Evolutionary conservation across 2,888 invertebrate species (phyloP).

Genomic region (Leucophenga montana): DNA sequence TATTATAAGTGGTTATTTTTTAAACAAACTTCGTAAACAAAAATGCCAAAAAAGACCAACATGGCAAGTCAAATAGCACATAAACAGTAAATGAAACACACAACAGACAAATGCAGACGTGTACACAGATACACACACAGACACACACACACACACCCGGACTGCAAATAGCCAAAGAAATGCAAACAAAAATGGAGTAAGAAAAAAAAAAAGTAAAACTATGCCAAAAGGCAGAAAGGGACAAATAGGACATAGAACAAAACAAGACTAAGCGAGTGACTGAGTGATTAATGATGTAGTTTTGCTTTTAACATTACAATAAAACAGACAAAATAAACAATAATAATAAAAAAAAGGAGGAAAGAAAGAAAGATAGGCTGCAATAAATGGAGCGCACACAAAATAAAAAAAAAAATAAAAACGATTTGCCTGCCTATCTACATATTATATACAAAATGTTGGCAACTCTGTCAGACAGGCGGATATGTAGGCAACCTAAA

Average conservation of each 20-base stretch:
- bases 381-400: background rate
- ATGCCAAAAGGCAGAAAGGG: background rate
- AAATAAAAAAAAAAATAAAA: background rate
- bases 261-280: background rate
- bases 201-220: background rate
- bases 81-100: conserved; percentile 15
- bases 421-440: background rate
- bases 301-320: conserved; percentile 3
- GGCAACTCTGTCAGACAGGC: too few relatives aligned
- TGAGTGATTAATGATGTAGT: conserved; percentile 22
- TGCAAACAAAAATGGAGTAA: background rate
- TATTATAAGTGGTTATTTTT: too few relatives aligned
- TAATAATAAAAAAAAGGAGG: background rate
- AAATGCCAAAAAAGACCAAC: too few relatives aligned
- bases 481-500: too few relatives aligned
- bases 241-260: background rate
- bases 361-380: background rate
- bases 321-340: background rate
- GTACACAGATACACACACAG: background rate
- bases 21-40: too few relatives aligned
- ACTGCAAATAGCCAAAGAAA: background rate
- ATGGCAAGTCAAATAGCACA: conserved; percentile 10
- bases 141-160: background rate
- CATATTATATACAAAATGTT: background rate
- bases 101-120: conserved; percentile 5